Evolutionary conservation across 2,888 invertebrate genomes (phyloP), one percentile per base, ranked within the genome.

Genomic region (Epistrophe grossulariae): DNA sequence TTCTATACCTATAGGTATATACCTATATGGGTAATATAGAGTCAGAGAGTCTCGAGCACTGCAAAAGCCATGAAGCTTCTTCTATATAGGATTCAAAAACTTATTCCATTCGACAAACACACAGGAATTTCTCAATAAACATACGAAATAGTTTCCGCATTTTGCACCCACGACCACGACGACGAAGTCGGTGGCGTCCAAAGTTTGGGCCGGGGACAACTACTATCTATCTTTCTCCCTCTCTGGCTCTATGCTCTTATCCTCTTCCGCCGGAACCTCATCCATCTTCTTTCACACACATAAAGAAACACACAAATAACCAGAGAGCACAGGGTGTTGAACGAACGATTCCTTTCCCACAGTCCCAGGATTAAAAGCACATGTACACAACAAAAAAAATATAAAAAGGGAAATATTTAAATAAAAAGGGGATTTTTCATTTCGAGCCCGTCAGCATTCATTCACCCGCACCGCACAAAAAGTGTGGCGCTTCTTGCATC

Each of bases 91-190:
- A 55, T 57, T 45, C 48, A 73, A 81, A 73, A 73, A 82, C 81
- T 84, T 84, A 84, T 84, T 84, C 81, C 72, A 77, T 78, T 81
- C 57, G 76, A 50, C 79, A 70, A 24, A 66, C 71, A 85, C 85
- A 91, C 92, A 91, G 91, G 90, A 91, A 92, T 92, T 91, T 90
- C 90, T 91, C 91, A 92, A 92, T 92, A 92, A 92, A 92, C 92
- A 91, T 92, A 92, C 91, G 88, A 84, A 90, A 92, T 91, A 87
- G 87, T 87, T 87, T 87, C 87, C 87, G 87, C 79, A 87, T 83
- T 83, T 87, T 87, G 87, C 87, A 87, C 87, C 87, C 87, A 87
- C 87, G 35, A 50, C 62, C 38, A 60, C 38, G 38, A 60, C 8
- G 4, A 60, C 8, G 4, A n/a, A 28, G n/a, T 1, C 35, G 24